Conservation (phyloP, 2,113 vertebrate genomes). For the Anser cygnoides region DNA sequence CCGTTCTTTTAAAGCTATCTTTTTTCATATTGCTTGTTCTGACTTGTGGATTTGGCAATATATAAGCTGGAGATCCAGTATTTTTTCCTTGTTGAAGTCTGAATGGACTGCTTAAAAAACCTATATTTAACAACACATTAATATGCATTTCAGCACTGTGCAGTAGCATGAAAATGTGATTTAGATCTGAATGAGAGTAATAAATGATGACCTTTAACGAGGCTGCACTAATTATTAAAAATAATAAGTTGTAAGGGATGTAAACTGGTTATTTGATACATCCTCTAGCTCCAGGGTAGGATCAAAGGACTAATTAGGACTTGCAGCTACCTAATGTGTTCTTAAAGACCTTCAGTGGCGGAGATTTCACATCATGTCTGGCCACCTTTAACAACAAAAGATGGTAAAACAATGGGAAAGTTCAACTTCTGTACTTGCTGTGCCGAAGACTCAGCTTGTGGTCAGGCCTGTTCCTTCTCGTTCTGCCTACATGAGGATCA, state of each 20-base stretch:
- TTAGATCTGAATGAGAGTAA: not conserved
- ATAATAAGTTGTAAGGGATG: not conserved
- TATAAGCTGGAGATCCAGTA: not conserved
- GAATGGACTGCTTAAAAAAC: not conserved
- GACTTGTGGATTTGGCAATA: not conserved
- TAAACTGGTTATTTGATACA: slow-evolving; percentile 2
- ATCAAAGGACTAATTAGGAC: not conserved
- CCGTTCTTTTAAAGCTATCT: not conserved
- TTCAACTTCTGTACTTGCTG: not conserved
- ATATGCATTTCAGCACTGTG: not conserved
- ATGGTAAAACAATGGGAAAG: not conserved
- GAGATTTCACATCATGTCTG: not conserved
- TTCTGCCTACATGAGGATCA: not conserved
- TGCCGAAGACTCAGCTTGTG: not conserved
- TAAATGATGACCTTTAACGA: not conserved
- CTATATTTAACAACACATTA: not conserved
- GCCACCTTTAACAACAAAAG: not conserved
- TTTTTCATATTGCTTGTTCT: not conserved
- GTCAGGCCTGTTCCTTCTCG: not conserved
- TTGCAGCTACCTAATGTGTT: not conserved
- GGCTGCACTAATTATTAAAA: not conserved
- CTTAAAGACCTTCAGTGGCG: not conserved
- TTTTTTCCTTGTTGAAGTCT: not conserved
- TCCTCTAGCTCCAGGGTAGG: not conserved
- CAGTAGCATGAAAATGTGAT: not conserved